Base-by-base conservation (phyloP, 64 coral and sea anemone genomes). In the Montipora sp. region DNA sequence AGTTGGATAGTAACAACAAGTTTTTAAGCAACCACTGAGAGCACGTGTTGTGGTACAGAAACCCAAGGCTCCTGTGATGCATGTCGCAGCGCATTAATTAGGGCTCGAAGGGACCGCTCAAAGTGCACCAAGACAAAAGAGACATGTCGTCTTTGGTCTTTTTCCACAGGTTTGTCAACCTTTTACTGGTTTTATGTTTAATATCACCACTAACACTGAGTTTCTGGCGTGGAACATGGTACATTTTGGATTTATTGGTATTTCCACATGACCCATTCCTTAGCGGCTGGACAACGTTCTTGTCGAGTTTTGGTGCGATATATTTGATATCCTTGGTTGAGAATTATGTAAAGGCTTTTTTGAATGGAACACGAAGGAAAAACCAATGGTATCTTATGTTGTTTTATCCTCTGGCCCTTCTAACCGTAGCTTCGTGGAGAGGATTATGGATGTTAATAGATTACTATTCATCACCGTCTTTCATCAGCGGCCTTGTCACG, bases 141-240 rank as follows among this genome's bases (percentile, higher is more conserved):
- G 5, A 24, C 24, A 24, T 60, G 63, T 49, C 45, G 14, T 6
- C 5, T 9, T 48, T 84, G 5, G 47, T 84, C 4, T 4, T 84
- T 20, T 84, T 47, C 5, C 45, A 70, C 4, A 45, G 63, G 24
- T 21, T 84, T 45, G 58, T 70, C 44, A 70, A 84, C 19, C 21
- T 69, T 63, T 16, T 84, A 6, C 5, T 84, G 6, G 65, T 84
- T 68, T 84, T 8, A 48, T 49, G 13, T 50, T 0, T 84, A 19
- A 19, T 84, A 23, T 48, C 61, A 49, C 81, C 81, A 19, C n/a
- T 48, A 0, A 45, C 51, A 16, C 58, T 87, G 12, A 78, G 7
- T 21, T 93, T 53, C 66, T 93, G 83, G 83, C 91, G 75, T 36
- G 75, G 43, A 13, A 87, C 91, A 2, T 93, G 91, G 91, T 36